Base-by-base conservation (phyloP, 2,888 invertebrate genomes). In the Crocallis elinguaria region DNA sequence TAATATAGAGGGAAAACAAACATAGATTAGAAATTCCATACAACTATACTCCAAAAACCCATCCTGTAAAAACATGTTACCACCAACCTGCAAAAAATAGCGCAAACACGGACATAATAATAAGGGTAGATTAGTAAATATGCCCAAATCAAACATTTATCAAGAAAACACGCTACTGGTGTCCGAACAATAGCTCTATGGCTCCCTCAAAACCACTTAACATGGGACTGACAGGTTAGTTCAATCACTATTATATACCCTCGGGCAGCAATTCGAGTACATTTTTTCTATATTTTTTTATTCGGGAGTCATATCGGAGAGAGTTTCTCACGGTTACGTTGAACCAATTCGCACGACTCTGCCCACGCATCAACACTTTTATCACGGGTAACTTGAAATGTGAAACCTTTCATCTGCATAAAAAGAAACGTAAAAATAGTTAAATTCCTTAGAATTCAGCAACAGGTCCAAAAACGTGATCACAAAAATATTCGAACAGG, bases 211-310 rank as follows among this genome's bases (percentile, higher is more conserved):
- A 88, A 87, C 84, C 88, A 87, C 89, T 89, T 90, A 91, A 91
- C 91, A 86, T 90, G 91, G 91, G 90, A 77, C 86, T 91, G 91
- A 91, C 91, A 91, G 91, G 90, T 90, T 88, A 86, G 87, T 89
- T 89, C 88, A 87, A 87, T 88, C 86, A 88, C 86, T 86, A 86
- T 86, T 86, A 87, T 84, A 81, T 80, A 77, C 82, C 88, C 79
- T 75, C 78, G 69, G 84, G 88, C 88, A 78, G 77, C 83, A 82
- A 87, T 87, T 82, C 77, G 80, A 83, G 84, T 86, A 84, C 46
- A 60, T 84, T 85, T 88, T 84, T 84, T 78, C 76, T 73, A 75
- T 57, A 75, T 73, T 75, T 70, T 80, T 75, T 84, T 84, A 80
- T 73, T 75, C 78, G 81, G 79, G 83, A 84, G 79, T 82, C 75